Conservation (phyloP, 1,140 invertebrate genomes). For the Rhynchophorus ferrugineus region DNA sequence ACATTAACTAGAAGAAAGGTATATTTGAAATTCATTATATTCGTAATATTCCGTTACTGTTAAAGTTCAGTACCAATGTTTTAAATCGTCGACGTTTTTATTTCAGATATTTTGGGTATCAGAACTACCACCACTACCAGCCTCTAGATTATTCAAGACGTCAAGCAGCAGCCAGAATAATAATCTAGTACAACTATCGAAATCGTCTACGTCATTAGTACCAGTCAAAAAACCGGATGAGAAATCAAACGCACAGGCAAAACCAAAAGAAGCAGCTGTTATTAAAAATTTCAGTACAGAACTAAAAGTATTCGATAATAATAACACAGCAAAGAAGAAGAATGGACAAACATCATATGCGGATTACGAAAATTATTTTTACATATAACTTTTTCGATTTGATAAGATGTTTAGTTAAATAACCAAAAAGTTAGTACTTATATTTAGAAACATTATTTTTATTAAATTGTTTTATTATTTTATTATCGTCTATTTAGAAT, state of each 20-base stretch:
- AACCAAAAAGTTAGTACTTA: conserved; percentile 14
- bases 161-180: conserved; percentile 10
- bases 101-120: conserved; percentile 38
- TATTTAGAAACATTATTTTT: neutral
- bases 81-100: conserved; percentile 6
- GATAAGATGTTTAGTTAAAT: neutral
- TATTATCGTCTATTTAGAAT: neutral
- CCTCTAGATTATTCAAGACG: conserved; percentile 24
- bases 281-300: conserved; percentile 28
- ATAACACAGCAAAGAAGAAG: conserved; percentile 40
- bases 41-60: neutral
- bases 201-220: conserved; percentile 30
- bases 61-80: neutral
- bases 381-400: conserved; percentile 41
- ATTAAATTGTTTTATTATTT: neutral
- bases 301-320: conserved; percentile 37
- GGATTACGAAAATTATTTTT: conserved; percentile 56
- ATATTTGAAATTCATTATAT: conserved; percentile 12
- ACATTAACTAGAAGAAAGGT: conserved; percentile 55
- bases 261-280: conserved; percentile 27
- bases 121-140: conserved; percentile 29
- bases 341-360: conserved; percentile 42
- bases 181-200: conserved; percentile 26
- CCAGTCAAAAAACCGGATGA: conserved; percentile 27
- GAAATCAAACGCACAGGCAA: conserved; percentile 29